Evolutionary conservation across 1,140 invertebrate genomes (phyloP), one percentile per base, ranked within the genome.

Genomic region (Aphaenogaster floridana): DNA sequence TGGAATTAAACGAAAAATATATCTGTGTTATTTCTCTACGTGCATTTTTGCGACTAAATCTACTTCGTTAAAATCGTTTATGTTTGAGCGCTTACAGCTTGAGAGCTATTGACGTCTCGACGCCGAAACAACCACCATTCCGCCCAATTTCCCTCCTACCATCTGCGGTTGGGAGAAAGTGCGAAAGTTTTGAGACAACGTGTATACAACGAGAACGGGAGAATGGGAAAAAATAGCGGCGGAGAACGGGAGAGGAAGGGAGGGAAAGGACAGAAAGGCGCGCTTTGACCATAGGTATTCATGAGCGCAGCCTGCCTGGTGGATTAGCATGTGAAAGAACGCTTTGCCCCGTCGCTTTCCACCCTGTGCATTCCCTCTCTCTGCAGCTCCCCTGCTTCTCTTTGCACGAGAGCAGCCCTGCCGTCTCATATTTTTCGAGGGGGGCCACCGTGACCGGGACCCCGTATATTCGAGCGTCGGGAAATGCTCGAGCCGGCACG

Each of bases 301-400:
- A 94, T 93, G 93, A 94, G 94, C 91, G 91, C 91, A 94, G 93
- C 88, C 91, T 90, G 91, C 90, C 91, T 91, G 87, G 78, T 88
- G 92, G 92, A 95, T 95, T 95, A 95, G 93, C 94, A 95, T 95
- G 93, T 94, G 94, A 95, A 95, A 95, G 94, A 95, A 94, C 93
- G 92, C 89, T 94, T 92, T 93, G 88, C 90, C 78, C 39, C 91
- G 88, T 91, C 89, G 90, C 89, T 91, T 90, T 90, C 86, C 91
- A 86, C 78, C 84, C 83, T 61, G 89, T 81, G 87, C 83, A 36
- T 84, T 76, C 69, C 80, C 80, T 59, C 68, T 74, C 52, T 81
- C n/a, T 57, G 59, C 68, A 48, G 5, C 72, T 54, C 21, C 28
- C 13, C 50, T 81, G 57, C 52, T 85, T 90, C 83, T 61, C 89